Evolutionary conservation across 2,888 invertebrate genomes (phyloP), one percentile per base, ranked within the genome.

Genomic region (Isotomurus palustris): DNA sequence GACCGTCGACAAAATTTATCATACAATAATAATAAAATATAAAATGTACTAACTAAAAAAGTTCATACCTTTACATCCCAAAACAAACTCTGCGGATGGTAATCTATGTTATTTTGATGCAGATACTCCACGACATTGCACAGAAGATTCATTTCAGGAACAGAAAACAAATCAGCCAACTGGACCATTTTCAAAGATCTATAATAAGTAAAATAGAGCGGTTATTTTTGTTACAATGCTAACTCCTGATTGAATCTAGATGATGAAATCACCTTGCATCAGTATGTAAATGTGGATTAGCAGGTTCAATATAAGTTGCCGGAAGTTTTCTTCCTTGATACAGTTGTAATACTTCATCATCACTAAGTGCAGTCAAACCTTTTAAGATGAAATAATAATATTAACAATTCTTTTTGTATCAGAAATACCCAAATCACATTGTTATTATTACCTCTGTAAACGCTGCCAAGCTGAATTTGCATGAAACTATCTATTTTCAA

Each of bases 61-160:
- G 8, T 17, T 2, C 73, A 72, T 78, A 91, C 91, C 82, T 91
- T 87, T 0, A 95, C 89, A 78, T 96, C 95, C 74, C 91, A 83
- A 75, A 94, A 97, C 27, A 97, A 81, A 73, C 94, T 93, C 77
- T 94, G 93, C 1, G 97, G 93, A 76, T 94, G 91, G 76, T 90
- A 97, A 73, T 91, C 88, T 66, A 96, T 91, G 69, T 87, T 86
- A 75, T 92, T 88, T 53, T 81, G 82, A 67, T 88, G 85, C 73
- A 96, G 94, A 78, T 88, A 92, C 78, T 96, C 92, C 0, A 92
- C 89, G 2, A 96, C 90, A 77, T 94, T 92, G 71, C 93, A 91
- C 2, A 96, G 78, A 40, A 97, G 78, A 66, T 90, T 86, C 86
- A 95, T 93, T 81, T 96, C 95, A 27, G 97, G 96, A 43, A 96